Base-by-base conservation (phyloP, 2,888 invertebrate species). In the Acleris emargana region DNA sequence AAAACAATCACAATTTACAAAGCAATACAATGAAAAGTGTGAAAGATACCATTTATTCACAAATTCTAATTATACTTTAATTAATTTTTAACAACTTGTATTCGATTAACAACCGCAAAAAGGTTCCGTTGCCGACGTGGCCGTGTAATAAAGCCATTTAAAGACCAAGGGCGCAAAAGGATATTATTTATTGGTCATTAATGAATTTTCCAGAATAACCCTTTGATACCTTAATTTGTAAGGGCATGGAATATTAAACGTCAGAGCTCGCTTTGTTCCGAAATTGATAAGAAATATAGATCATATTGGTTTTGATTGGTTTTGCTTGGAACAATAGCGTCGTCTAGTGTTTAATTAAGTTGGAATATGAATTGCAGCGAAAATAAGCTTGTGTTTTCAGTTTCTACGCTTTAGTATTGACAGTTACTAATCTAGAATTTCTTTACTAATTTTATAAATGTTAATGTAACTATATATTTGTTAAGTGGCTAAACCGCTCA, bases 171-270 rank as follows among this genome's bases (percentile, higher is more conserved):
- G 53, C 51, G 38, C 55, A n/a, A 25, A 53, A 64, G 58, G 63
- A 47, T 63, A 52, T 64, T 58, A 58, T 64, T 64, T 64, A 64
- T 58, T 64, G 58, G 49, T 53, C 58, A 64, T 58, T 64, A 58
- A 64, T 53, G 42, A 64, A 53, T 58, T 64, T 53, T 38, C 25
- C 53, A 47, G 52, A 22, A 52, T 64, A 47, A 47, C 53, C 38
- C 58, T 49, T 64, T 64, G 58, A 64, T 64, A 64, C 53, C 58
- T 64, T 58, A 64, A 64, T 64, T 64, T 64, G 64, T 64, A 58
- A 64, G 52, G 64, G 58, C 53, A 58, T 58, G 47, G 64, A 58
- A 58, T 58, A 64, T 64, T 64, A 64, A 64, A 64, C 58, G 64
- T 58, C 64, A 64, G 28, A 22, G n/a, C 52, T 25, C 25, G 64